These are phyloP conservation scores for Silurus asotus DNA, from an alignment of 2,113 vertebrate genomes.

Conservation along the genomic window DNA sequence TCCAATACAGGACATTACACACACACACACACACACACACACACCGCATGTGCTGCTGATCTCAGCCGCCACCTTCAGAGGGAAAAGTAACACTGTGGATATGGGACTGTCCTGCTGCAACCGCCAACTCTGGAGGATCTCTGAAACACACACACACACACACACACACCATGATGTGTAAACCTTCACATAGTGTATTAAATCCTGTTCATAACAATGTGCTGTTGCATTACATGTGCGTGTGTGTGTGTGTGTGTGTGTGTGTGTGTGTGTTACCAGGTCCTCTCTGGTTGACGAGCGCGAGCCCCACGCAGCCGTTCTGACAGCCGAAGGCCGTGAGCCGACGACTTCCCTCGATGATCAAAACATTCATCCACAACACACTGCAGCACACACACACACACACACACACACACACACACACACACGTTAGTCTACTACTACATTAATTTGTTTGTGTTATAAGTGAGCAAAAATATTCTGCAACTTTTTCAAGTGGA, in stretches of 20 bases:
- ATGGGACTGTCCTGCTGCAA: slow-evolving; percentile 86
- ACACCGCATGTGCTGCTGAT: slow-evolving; percentile 48
- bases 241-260: not conserved
- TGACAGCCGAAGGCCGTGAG: slow-evolving; percentile 85
- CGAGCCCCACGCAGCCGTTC: slow-evolving; percentile 80
- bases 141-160: slow-evolving; percentile 50
- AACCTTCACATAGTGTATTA: not conserved
- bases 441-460: too few relatives aligned
- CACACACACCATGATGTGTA: not conserved
- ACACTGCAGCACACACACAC: slow-evolving; percentile 68
- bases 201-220: not conserved
- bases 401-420: not conserved
- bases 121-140: slow-evolving; percentile 83
- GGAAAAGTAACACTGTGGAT: slow-evolving; percentile 83
- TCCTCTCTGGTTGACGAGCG: slow-evolving; percentile 79
- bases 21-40: slow-evolving; percentile 6
- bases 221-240: too few relatives aligned
- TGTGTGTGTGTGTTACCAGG: slow-evolving; percentile 67
- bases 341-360: slow-evolving; percentile 66
- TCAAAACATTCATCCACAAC: slow-evolving; percentile 80
- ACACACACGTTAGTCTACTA: too few relatives aligned
- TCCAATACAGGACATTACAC: slow-evolving; percentile 16
- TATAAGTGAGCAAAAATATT: not conserved
- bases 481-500: not conserved
- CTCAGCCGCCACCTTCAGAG: slow-evolving; percentile 49